Base-by-base conservation (phyloP, 1,140 invertebrate species). In the Macrocentrus cingulum region DNA sequence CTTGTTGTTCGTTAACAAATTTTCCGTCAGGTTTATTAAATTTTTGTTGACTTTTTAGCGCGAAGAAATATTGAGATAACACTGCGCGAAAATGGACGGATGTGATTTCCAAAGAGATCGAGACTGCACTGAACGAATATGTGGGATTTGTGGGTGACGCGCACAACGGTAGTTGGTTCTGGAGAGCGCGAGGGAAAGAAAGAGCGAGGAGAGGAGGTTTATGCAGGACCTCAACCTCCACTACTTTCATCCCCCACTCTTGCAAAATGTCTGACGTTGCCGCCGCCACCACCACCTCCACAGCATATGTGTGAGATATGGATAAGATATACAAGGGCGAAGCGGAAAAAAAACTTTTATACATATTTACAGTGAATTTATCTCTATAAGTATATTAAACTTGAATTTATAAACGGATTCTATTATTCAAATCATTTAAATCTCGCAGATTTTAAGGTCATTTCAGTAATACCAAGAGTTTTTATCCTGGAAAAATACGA, bases 41-140 rank as follows among this genome's bases (percentile, higher is more conserved):
- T 41, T 7, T 34, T 34, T 34, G 11, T 7, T 34, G 11, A 34
- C 6, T 20, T 32, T 51, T 34, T 34, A 16, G 1, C 29, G 16
- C n/a, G 29, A 51, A 4, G 39, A 13, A 15, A 41, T 50, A 36
- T 32, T 32, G n/a, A 56, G 37, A 36, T 45, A 32, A 34, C 15
- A 11, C 3, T 11, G 32, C 11, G 8, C 29, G 48, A 25, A 32
- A 18, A 50, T 56, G 54, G 54, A 56, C 44, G 54, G 44, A 56
- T 56, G 18, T 37, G 42, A 56, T 56, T 23, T n/a, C 22, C 32
- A 34, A 39, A 39, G 32, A 49, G 32, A 56, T 49, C 44, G 34
- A 48, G 44, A 56, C 45, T 49, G 44, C 22, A 49, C 18, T 22
- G 0, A n/a, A 25, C 48, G 32, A 49, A 42, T 36, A 49, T 44